These are phyloP conservation scores for Albula glossodonta DNA, from an alignment of 2,113 vertebrate genomes.

Conservation along the genomic window DNA sequence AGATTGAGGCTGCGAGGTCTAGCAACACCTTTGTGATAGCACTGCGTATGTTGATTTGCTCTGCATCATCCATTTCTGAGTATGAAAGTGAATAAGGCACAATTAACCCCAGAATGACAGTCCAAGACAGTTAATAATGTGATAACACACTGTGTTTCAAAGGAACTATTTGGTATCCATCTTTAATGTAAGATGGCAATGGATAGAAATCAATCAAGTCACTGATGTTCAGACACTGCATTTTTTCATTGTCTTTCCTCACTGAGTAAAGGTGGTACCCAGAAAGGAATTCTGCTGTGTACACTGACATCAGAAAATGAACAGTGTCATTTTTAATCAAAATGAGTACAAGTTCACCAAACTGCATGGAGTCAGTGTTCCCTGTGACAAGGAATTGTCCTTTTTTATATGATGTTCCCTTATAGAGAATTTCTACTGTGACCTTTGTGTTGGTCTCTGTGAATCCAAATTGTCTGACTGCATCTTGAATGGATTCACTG, in stretches of 20 bases:
- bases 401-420: slow-evolving; percentile 35
- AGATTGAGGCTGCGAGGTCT: slow-evolving; percentile 27
- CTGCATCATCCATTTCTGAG: slow-evolving; percentile 40
- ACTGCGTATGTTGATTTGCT: slow-evolving; percentile 28
- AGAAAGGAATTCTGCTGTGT: slow-evolving; percentile 32
- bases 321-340: slow-evolving; percentile 36
- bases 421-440: slow-evolving; percentile 38
- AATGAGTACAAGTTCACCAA: slow-evolving; percentile 44
- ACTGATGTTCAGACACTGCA: slow-evolving; percentile 34
- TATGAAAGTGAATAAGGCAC: slow-evolving; percentile 28
- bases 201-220: slow-evolving; percentile 44
- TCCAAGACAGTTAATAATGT: slow-evolving; percentile 14
- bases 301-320: slow-evolving; percentile 36
- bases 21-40: slow-evolving; percentile 28
- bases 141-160: slow-evolving; percentile 42
- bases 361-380: slow-evolving; percentile 36
- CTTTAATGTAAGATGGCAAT: slow-evolving; percentile 35
- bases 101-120: slow-evolving; percentile 1
- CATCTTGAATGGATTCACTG: slow-evolving; percentile 40
- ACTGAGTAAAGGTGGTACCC: slow-evolving; percentile 37
- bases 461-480: slow-evolving; percentile 40
- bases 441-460: slow-evolving; percentile 41
- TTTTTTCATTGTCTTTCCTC: slow-evolving; percentile 28
- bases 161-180: slow-evolving; percentile 44
- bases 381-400: slow-evolving; percentile 33